Conservation (phyloP, 2,113 vertebrate species). For the Poeciliopsis retropinna region DNA sequence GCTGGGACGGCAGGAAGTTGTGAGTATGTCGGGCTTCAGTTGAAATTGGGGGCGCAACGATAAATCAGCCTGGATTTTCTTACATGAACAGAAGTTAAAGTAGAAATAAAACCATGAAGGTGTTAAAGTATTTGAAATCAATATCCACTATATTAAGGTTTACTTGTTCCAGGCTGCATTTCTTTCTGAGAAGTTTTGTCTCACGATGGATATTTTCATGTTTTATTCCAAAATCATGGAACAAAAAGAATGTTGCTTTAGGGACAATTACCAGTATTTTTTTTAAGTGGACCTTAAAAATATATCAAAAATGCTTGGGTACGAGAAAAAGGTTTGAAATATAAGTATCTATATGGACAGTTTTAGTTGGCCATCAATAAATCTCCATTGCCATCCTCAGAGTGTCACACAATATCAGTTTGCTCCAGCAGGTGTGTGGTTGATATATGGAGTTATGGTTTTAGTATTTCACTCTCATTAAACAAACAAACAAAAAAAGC, state of each 20-base stretch:
- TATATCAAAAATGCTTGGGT: neutral
- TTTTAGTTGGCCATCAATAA: neutral
- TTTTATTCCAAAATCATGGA: too few species aligned
- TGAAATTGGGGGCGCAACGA: too few species aligned
- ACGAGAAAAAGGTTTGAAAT: too few species aligned
- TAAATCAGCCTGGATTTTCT: too few species aligned
- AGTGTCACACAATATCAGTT: neutral
- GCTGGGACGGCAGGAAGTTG: neutral
- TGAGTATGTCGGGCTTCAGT: neutral
- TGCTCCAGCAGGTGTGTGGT: neutral
- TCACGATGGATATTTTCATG: too few species aligned
- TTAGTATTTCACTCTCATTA: too few species aligned
- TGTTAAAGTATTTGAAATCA: neutral
- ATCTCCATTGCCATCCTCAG: neutral
- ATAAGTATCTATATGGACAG: neutral
- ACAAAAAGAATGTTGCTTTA: neutral
- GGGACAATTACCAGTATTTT: neutral
- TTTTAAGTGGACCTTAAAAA: too few species aligned
- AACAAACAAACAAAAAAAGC: too few species aligned
- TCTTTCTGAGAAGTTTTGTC: neutral
- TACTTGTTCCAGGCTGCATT: neutral
- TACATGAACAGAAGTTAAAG: too few species aligned
- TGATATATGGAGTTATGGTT: too few species aligned
- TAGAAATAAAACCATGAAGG: too few species aligned
- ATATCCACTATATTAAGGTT: neutral